These are phyloP conservation scores for Notocelia uddmanniana DNA, from an alignment of 2,888 invertebrate species.

Conservation along the genomic window DNA sequence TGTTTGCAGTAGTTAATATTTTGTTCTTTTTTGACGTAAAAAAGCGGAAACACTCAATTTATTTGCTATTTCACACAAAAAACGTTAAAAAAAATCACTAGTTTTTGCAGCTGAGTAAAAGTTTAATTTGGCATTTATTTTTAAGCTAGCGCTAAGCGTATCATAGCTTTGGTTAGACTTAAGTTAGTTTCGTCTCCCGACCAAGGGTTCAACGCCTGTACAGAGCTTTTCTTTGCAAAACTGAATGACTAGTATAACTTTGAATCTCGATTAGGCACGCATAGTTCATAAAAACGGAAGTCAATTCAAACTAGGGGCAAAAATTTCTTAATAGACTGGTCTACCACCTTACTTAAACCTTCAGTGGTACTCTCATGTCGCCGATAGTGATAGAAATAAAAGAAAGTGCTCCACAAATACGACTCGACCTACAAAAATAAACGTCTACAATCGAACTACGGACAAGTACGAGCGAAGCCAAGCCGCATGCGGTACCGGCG, in stretches of 20 bases:
- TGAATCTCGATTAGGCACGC: too few relatives aligned
- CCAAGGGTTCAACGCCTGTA: neutral
- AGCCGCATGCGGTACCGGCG: constrained; percentile 27
- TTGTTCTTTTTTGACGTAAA: neutral
- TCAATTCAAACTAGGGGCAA: neutral
- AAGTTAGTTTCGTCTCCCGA: neutral
- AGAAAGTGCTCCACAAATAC: constrained; percentile 37
- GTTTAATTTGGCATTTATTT: neutral
- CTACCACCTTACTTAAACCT: neutral
- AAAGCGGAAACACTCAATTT: neutral
- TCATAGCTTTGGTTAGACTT: neutral
- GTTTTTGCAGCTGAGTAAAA: neutral
- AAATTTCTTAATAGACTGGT: neutral
- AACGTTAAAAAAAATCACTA: neutral
- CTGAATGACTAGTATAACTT: neutral
- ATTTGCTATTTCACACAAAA: neutral
- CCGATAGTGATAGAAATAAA: constrained; percentile 13
- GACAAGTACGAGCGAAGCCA: constrained; percentile 37
- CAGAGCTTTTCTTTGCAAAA: neutral
- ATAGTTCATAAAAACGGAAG: neutral
- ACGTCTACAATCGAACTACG: constrained; percentile 35
- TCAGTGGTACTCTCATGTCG: constrained; percentile 33
- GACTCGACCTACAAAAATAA: constrained; percentile 24
- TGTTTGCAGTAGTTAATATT: neutral
- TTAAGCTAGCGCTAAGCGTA: neutral